Percentiles rank a stretch among this genome's conserved stretches.
These are phyloP conservation scores for Melipona beecheii DNA, from an alignment of 2,888 invertebrate genomes.

Conservation along the genomic window DNA sequence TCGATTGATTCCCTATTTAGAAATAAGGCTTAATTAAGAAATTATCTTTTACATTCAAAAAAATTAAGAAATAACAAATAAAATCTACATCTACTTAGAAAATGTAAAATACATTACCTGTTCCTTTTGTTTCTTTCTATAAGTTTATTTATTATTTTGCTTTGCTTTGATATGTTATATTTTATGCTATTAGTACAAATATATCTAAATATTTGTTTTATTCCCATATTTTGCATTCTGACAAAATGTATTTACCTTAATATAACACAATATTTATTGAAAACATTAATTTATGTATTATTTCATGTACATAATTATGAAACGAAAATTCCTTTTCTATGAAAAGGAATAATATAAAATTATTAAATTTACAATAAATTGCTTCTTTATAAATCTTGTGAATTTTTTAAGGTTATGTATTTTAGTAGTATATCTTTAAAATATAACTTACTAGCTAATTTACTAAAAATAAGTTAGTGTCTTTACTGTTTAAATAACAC, in stretches of 20 bases:
- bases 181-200: slow-evolving; percentile 15
- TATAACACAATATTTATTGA: slow-evolving; percentile 5
- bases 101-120: slow-evolving; percentile 17
- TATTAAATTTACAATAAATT: neutral
- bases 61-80: neutral
- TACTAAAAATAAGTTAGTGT: neutral
- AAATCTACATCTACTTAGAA: neutral
- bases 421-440: neutral
- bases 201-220: slow-evolving; percentile 11
- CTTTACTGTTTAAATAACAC: neutral
- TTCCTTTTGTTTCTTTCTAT: slow-evolving; percentile 3
- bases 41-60: neutral
- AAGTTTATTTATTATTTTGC: slow-evolving; percentile 43
- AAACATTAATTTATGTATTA: neutral
- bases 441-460: neutral
- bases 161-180: slow-evolving; percentile 6
- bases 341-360: neutral
- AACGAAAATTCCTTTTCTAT: neutral
- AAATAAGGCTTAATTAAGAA: neutral
- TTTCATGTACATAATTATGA: neutral
- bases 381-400: neutral
- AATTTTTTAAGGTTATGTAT: neutral
- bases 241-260: neutral
- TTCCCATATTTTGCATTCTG: slow-evolving; percentile 11
- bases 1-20: neutral